A percentile compares a stretch with the other conserved stretches of the same genome.
Evolutionary conservation across 2,888 invertebrate genomes (phyloP).

Genomic region (Mayetiola destructor): DNA sequence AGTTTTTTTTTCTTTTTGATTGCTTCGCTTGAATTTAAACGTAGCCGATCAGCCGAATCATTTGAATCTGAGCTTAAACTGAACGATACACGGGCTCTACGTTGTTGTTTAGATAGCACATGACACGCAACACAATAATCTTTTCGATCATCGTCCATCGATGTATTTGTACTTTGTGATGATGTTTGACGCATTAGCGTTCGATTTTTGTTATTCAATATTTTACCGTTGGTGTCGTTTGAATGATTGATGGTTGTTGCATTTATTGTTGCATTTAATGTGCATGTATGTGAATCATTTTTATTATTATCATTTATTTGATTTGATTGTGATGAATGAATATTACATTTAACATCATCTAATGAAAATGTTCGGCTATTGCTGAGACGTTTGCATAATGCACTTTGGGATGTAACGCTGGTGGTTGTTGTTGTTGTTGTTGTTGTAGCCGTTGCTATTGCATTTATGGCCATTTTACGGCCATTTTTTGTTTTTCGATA

Average conservation of each 20-base stretch:
- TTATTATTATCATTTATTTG: background rate
- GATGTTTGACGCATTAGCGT: background rate
- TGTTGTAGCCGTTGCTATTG: constrained; percentile 39
- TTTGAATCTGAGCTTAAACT: constrained; percentile 6
- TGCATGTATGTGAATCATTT: constrained; percentile 5
- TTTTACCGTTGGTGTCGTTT: background rate
- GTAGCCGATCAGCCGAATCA: constrained; percentile 2
- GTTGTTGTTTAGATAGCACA: background rate
- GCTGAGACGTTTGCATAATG: constrained; percentile 34
- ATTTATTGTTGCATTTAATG: background rate
- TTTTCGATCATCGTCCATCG: constrained; percentile 2
- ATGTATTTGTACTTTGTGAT: constrained; percentile 10
- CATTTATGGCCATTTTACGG: constrained; percentile 41
- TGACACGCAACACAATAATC: background rate
- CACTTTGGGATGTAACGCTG: constrained; percentile 45
- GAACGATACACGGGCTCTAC: background rate
- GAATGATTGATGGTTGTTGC: background rate
- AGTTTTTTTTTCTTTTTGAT: constrained; percentile 8
- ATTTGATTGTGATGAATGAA: background rate
- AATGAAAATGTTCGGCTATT: constrained; percentile 25
- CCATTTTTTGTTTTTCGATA: constrained; percentile 32
- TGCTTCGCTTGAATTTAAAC: background rate
- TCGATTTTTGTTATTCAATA: background rate
- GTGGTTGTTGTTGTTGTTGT: constrained; percentile 34
- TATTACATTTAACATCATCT: constrained; percentile 15